A percentile compares a stretch with the other conserved stretches of the same genome.
phyloP scores from a whole-genome alignment of 2,888 invertebrate species.

The Lottia gigantea region DNA sequence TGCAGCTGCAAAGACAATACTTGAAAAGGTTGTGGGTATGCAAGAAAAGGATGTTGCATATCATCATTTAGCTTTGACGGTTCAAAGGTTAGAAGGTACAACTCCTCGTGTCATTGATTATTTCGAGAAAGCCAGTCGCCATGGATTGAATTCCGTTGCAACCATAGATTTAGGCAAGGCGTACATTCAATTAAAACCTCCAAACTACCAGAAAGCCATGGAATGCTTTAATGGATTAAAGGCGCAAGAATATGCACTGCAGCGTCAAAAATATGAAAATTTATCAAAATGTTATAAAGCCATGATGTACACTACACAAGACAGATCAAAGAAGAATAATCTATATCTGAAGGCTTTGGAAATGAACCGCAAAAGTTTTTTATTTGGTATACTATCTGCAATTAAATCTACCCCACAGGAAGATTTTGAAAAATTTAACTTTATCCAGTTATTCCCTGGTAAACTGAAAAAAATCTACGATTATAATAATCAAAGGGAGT shows the following conservation, averaged over 20 bases:
- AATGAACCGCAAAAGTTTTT: neutral
- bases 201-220: neutral
- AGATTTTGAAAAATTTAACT: neutral
- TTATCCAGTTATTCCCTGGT: neutral
- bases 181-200: neutral
- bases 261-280: too few species aligned
- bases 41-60: neutral
- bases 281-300: neutral
- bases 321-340: neutral
- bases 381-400: neutral
- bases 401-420: neutral
- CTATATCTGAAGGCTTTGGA: neutral
- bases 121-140: neutral
- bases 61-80: neutral
- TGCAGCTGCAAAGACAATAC: neutral
- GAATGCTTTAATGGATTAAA: neutral
- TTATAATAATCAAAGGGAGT: neutral
- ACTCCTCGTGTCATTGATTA: neutral
- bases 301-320: neutral
- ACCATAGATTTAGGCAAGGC: neutral
- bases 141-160: neutral
- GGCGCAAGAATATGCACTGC: too few species aligned
- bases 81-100: neutral
- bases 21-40: neutral
- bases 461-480: neutral